Base-by-base conservation (phyloP, 2,797 vertebrate species). In the Sphenopsis melanotis region DNA sequence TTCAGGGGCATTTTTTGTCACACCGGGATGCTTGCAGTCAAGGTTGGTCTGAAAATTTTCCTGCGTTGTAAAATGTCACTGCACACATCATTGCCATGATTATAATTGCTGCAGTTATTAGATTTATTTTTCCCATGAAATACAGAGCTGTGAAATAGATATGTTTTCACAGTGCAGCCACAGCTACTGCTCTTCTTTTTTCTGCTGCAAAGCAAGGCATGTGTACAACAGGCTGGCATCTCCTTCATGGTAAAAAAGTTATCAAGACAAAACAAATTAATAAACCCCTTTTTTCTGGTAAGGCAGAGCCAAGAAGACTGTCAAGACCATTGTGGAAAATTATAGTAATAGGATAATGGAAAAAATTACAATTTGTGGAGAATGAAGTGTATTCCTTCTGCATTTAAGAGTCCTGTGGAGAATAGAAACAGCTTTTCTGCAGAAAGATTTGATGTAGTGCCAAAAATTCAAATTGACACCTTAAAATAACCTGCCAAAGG, bases 401-500 rank as follows among this genome's bases (percentile, higher is more conserved):
- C 17, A 3, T 70, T 91, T 95, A 80, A 87, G 32, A 83, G 46
- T 30, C 30, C 68, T 24, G 36, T 47, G 39, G 78, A 91, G 82
- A 89, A 71, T 3, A 80, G 41, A 46, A 83, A 60, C 34, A 90
- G 53, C 69, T 96, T 87, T 88, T 83, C 87, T 41, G 24, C 4
- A 5, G 72, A 61, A 80, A 74, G n/a, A 71, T 83, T 93, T 93
- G 60, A 77, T 4, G 2, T 50, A 47, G 37, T 75, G 82, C 91
- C 93, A 93, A 92, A 85, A 89, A 42, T 89, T 65, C 19, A 5
- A 92, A 83, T 49, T 32, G 39, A 78, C 79, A 86, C 42, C 53
- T 95, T 95, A 94, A 93, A 94, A 95, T 87, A 92, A 80, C 61
- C 49, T 39, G 47, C 53, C 53, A 57, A 93, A 89, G 32, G 34